Evolutionary conservation across 2,888 invertebrate species (phyloP).

Genomic region (Drosophila flavopinicola): DNA sequence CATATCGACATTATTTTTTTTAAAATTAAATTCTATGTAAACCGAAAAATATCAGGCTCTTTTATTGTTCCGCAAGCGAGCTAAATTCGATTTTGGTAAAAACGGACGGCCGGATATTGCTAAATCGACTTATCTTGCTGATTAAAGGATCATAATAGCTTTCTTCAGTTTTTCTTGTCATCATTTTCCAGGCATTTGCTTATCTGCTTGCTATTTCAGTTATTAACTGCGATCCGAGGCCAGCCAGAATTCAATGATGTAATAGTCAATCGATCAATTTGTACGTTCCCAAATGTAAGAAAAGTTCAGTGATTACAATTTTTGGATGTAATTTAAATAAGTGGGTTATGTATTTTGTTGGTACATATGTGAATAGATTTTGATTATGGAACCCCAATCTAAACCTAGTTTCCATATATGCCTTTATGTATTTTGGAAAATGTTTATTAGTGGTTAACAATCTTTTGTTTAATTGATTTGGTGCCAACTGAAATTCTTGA

Average conservation of each 20-base stretch:
- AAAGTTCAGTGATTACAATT: slow-evolving; percentile 23
- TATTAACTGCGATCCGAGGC: no score
- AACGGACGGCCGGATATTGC: no score
- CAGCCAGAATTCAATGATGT: background rate
- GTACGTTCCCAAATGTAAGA: slow-evolving; percentile 1
- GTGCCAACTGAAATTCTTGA: slow-evolving; percentile 36
- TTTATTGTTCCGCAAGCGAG: background rate
- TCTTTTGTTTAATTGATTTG: slow-evolving; percentile 12
- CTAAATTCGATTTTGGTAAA: background rate
- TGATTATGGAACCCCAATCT: slow-evolving; percentile 54
- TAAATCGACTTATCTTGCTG: no score
- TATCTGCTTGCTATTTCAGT: no score
- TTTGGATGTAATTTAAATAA: slow-evolving; percentile 43
- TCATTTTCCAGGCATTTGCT: no score
- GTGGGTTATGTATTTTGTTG: slow-evolving; percentile 59
- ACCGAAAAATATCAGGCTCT: background rate
- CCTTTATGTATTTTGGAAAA: slow-evolving; percentile 8
- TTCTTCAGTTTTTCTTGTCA: no score
- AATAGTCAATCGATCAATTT: background rate
- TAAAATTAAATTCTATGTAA: slow-evolving; percentile 1
- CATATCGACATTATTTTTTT: slow-evolving; percentile 26
- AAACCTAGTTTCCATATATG: slow-evolving; percentile 37
- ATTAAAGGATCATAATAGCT: no score
- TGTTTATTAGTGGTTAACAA: slow-evolving; percentile 22
- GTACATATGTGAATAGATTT: slow-evolving; percentile 50